Evolutionary conservation across 1,140 invertebrate genomes (phyloP).

Genomic region (Himalopsyche phryganea): DNA sequence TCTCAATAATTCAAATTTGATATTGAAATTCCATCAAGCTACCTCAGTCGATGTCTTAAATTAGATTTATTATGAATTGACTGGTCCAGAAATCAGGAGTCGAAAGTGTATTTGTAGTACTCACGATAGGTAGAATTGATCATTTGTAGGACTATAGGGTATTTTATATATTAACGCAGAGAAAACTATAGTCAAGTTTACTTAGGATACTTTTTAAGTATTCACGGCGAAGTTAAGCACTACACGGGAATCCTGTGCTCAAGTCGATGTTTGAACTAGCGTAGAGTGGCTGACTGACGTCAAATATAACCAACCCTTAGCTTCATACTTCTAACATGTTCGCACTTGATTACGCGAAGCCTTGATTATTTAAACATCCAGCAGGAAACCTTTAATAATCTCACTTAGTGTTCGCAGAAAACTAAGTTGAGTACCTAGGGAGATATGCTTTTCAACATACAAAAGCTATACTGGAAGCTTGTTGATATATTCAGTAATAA

Average conservation of each 20-base stretch:
- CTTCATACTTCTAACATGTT: background rate
- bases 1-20: no score
- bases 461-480: no score
- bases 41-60: no score
- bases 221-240: slow-evolving; percentile 6
- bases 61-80: no score
- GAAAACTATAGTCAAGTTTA: background rate
- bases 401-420: background rate
- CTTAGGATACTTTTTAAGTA: slow-evolving; percentile 11
- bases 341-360: slow-evolving; percentile 1
- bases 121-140: no score
- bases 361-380: slow-evolving; percentile 17
- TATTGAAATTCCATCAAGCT: no score
- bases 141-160: no score
- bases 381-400: slow-evolving; percentile 11
- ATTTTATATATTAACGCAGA: background rate
- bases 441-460: no score
- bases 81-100: no score
- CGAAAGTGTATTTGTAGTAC: no score
- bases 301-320: background rate
- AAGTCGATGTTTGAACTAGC: slow-evolving; percentile 6
- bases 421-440: background rate
- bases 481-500: no score
- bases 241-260: background rate
- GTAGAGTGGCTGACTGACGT: background rate